Base-by-base conservation (phyloP, 2,797 vertebrate genomes). In the Pipistrellus kuhlii region DNA sequence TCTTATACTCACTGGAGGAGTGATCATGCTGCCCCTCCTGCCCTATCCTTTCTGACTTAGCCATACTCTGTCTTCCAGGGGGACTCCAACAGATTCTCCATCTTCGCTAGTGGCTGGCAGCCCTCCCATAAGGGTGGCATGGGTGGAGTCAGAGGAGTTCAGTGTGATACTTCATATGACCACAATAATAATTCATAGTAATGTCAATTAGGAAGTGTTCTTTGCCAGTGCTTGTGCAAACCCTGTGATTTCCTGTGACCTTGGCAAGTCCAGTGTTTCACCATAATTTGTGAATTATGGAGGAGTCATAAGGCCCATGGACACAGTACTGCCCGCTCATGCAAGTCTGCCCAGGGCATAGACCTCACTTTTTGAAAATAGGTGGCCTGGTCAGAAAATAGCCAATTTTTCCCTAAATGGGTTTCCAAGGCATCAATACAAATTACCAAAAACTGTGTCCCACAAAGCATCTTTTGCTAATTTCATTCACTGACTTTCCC, bases 171-270 rank as follows among this genome's bases (percentile, higher is more conserved):
- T 91, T 94, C 72, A 82, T 91, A 73, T 92, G 94, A 93, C 94
- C 68, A 93, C 71, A 92, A 57, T 87, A 84, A 64, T 87, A 91
- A 96, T 90, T 91, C 93, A 72, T 80, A 93, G 68, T 62, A 64
- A 87, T 87, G 76, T 53, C 95, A 71, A 66, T 93, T 93, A 95
- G 89, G 41, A 94, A 93, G 75, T 90, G 77, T 27, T 87, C 89
- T 88, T 82, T 81, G 23, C 87, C 62, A 35, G 72, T 48, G 62
- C 51, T 81, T 38, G 5, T 78, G 81, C 73, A 86, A 87, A 88
- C 72, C 86, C 14, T 55, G 77, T 83, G 95, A 87, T 91, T 96
- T 94, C 84, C 93, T 88, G 66, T 90, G 95, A 96, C 97, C 96
- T 96, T 97, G 91, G 90, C 64, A 35, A 95, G 62, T 59, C 1